Evolutionary conservation across 2,113 vertebrate species (phyloP).

Genomic region (Neogobius melanostomus): DNA sequence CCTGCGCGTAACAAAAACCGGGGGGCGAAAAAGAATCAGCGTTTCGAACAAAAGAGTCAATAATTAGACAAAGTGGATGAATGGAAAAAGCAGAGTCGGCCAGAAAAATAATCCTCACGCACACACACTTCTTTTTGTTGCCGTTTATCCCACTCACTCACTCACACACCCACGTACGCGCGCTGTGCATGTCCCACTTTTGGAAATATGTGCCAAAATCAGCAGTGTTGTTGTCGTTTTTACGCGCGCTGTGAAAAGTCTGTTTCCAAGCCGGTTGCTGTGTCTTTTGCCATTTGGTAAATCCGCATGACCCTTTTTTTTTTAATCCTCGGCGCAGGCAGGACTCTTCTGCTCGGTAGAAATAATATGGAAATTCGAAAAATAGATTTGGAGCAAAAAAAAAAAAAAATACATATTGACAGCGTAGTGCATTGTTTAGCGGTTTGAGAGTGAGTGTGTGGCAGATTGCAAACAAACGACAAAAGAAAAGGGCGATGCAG

Average conservation of each 20-base stretch:
- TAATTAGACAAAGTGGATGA: slow-evolving; percentile 85
- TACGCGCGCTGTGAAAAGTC: background rate
- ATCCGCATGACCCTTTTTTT: background rate
- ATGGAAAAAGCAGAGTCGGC: slow-evolving; percentile 80
- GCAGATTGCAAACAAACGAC: slow-evolving; percentile 20
- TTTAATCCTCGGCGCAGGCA: background rate
- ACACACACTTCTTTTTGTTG: slow-evolving; percentile 79
- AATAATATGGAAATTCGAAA: background rate
- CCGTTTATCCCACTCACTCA: slow-evolving; percentile 35
- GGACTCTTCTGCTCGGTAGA: background rate
- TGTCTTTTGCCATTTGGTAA: background rate
- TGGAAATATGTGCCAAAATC: slow-evolving; percentile 69
- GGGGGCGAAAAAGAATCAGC: slow-evolving; percentile 89
- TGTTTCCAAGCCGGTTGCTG: slow-evolving; percentile 2
- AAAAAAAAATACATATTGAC: no score
- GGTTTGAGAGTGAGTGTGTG: background rate
- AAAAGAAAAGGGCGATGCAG: slow-evolving; percentile 21
- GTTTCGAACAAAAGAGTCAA: slow-evolving; percentile 90
- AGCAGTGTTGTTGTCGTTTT: slow-evolving; percentile 1
- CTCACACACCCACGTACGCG: slow-evolving; percentile 86
- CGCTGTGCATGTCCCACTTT: slow-evolving; percentile 75
- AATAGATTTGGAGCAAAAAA: background rate
- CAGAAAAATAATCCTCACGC: slow-evolving; percentile 79
- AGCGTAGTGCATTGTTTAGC: background rate
- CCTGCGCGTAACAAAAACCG: slow-evolving; percentile 12